Conservation (phyloP, 1,140 invertebrate species). For the Drosophila pandora region DNA sequence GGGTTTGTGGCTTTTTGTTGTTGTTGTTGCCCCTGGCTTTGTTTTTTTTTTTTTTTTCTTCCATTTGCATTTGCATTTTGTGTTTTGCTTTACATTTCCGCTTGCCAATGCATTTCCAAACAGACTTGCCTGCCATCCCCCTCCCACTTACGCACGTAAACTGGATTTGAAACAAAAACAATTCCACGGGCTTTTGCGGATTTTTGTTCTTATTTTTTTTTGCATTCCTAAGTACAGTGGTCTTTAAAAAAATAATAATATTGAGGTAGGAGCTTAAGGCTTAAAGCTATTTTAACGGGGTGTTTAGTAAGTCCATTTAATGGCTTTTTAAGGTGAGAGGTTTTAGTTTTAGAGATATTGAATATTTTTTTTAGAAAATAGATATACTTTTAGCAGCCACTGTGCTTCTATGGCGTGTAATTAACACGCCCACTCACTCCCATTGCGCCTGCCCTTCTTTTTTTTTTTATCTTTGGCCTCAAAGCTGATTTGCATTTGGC, state of each 20-base stretch:
- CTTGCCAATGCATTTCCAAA: slow-evolving; percentile 67
- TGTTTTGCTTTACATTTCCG: slow-evolving; percentile 71
- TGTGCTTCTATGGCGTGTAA: slow-evolving; percentile 28
- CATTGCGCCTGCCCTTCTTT: slow-evolving; percentile 28
- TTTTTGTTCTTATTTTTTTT: slow-evolving; percentile 23
- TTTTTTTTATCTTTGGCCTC: slow-evolving; percentile 27
- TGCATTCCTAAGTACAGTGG: slow-evolving; percentile 19
- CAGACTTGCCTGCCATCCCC: neutral
- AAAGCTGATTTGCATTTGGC: slow-evolving; percentile 63
- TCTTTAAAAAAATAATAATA: neutral
- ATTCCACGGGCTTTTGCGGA: slow-evolving; percentile 24
- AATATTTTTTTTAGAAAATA: neutral
- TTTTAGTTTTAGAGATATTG: neutral
- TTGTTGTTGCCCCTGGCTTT: slow-evolving; percentile 32
- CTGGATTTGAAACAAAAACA: slow-evolving; percentile 35
- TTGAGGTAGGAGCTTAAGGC: neutral
- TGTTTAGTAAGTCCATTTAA: neutral
- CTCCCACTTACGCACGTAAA: slow-evolving; percentile 16
- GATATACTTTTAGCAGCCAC: slow-evolving; percentile 7
- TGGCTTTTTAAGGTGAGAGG: neutral
- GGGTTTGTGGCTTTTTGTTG: slow-evolving; percentile 10
- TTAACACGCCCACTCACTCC: slow-evolving; percentile 60
- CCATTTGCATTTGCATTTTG: slow-evolving; percentile 52
- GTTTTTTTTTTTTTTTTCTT: too few relatives aligned
- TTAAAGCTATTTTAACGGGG: neutral